A percentile compares a stretch with the other conserved stretches of the same genome.
phyloP scores from a whole-genome alignment of 1,140 invertebrate genomes.

The Drosophila malerkotliana region DNA sequence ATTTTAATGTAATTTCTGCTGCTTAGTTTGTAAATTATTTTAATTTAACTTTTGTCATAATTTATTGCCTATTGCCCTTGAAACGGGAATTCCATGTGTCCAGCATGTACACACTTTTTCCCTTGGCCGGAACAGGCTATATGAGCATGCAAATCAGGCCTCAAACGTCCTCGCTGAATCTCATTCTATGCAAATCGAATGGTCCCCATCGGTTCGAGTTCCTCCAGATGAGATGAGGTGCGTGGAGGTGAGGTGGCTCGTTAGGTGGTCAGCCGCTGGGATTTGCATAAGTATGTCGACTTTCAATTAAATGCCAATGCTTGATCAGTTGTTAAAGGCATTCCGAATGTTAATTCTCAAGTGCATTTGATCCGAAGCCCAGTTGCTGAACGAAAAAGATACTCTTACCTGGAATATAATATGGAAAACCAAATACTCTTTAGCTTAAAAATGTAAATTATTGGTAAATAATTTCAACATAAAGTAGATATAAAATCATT shows the following conservation, averaged over 20 bases:
- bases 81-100: constrained; percentile 17
- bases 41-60: constrained; percentile 57
- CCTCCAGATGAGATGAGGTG: constrained; percentile 4
- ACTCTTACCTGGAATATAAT: not conserved
- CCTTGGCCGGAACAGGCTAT: not conserved
- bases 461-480: not conserved
- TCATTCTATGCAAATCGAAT: constrained; percentile 75
- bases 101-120: constrained; percentile 18
- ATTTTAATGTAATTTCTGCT: constrained; percentile 78
- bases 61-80: constrained; percentile 39
- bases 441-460: too few species aligned
- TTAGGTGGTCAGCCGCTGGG: constrained; percentile 44
- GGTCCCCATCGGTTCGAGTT: not conserved
- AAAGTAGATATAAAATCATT: not conserved
- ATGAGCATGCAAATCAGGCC: constrained; percentile 61
- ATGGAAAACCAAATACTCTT: constrained; percentile 14
- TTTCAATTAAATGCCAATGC: constrained; percentile 78
- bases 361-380: constrained; percentile 59
- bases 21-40: constrained; percentile 80
- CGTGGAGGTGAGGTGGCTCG: constrained; percentile 34
- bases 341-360: constrained; percentile 82
- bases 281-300: constrained; percentile 80
- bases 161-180: constrained; percentile 13
- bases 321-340: constrained; percentile 70
- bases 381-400: constrained; percentile 7